phyloP scores from a whole-genome alignment of 1,140 invertebrate genomes.

The Drosophila suzukii region DNA sequence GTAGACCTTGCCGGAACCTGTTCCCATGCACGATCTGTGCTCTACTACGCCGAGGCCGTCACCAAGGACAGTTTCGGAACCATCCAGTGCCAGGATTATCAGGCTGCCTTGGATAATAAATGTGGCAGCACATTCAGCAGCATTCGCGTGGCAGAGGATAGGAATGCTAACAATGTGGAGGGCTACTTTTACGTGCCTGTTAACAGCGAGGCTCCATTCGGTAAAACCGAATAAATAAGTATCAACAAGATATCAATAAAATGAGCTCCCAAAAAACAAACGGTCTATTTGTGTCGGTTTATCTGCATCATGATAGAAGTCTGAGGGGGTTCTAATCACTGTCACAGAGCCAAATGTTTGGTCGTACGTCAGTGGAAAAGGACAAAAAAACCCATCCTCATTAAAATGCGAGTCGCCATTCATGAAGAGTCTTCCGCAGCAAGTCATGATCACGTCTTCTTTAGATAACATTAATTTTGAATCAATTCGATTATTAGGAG shows the following conservation, averaged over 20 bases:
- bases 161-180: slow-evolving; percentile 74
- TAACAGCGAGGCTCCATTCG: slow-evolving; percentile 73
- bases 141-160: slow-evolving; percentile 82
- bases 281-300: slow-evolving; percentile 24
- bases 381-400: background rate
- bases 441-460: slow-evolving; percentile 18
- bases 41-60: slow-evolving; percentile 86
- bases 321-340: slow-evolving; percentile 29
- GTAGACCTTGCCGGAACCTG: slow-evolving; percentile 77
- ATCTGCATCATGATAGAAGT: slow-evolving; percentile 32
- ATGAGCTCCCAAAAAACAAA: background rate
- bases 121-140: slow-evolving; percentile 69
- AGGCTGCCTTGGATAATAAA: slow-evolving; percentile 55
- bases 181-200: slow-evolving; percentile 69
- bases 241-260: slow-evolving; percentile 10
- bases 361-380: slow-evolving; percentile 15
- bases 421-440: background rate
- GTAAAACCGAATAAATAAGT: slow-evolving; percentile 74
- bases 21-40: slow-evolving; percentile 85
- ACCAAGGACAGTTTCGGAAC: slow-evolving; percentile 53
- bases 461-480: background rate
- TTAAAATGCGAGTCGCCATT: slow-evolving; percentile 24
- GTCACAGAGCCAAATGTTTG: slow-evolving; percentile 8
- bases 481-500: background rate
- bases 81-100: slow-evolving; percentile 60